Base-by-base conservation (phyloP, 2,888 invertebrate genomes). In the Eupithecia centaureata region DNA sequence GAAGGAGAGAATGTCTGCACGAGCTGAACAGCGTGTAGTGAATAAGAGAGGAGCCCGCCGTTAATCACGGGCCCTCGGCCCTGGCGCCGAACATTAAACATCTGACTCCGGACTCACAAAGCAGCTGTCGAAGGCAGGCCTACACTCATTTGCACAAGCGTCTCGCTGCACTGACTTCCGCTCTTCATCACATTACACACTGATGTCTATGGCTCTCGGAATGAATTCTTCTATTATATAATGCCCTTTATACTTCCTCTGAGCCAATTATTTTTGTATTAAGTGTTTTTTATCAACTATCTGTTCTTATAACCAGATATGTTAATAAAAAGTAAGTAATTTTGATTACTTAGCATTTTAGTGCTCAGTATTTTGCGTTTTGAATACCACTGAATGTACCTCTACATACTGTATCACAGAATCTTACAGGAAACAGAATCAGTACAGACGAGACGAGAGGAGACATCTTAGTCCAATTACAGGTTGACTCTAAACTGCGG, bases 21-120 rank as follows among this genome's bases (percentile, higher is more conserved):
- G 0, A 12, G 52, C 25, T 27, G 52, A 52, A 27, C 27, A 15
- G 13, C 10, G 52, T 52, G 15, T 27, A 52, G 52, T 52, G 52
- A 52, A 52, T 52, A 52, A 27, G 7, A 27, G 52, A 52, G 27
- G 15, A 52, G 27, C 25, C 47, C 25, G 13, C 61, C 30, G 57
- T 68, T 61, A 64, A 61, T 63, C 47, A 64, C 30, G 57, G 61
- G 47, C 63, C 60, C 30, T 51, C 33, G 27, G 27, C 59, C 59
- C 63, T 61, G 33, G 35, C 15, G 33, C 67, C 64, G 57, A 64
- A 68, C 67, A 71, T 71, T 70, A 70, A 70, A 71, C 73, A 70
- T 71, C 67, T 54, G 59, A 33, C 58, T 66, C 64, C 52, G 35
- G 60, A 27, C 0, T 27, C 52, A 52, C 52, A 52, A 52, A 52